Evolutionary conservation across 2,797 vertebrate species (phyloP), one percentile per base, ranked within the genome.

Genomic region (Labroides dimidiatus): DNA sequence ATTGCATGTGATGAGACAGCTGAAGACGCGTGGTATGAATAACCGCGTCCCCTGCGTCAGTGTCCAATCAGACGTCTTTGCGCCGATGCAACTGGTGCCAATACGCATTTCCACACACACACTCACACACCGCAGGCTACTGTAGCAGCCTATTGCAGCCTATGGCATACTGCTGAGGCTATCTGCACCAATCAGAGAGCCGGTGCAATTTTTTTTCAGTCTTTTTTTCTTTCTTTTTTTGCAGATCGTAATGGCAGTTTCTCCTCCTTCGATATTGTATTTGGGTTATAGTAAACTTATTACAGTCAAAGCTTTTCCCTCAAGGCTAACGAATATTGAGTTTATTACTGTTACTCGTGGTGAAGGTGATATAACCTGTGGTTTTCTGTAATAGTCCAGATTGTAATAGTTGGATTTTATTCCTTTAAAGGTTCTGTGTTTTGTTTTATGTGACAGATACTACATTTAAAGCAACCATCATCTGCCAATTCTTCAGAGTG

Each of bases 31-130:
- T 79, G 54, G 69, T 43, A 44, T 65, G 45, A 61, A 57, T 27
- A 44, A 50, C 45, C 20, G 60, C 48, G 69, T 77, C 55, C 60
- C 6, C 24, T 48, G 64, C 72, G 72, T 83, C 78, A 62, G 54
- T 23, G 74, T 84, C 90, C 89, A 88, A 90, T 90, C 84, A 87
- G 77, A 76, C 67, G 48, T 66, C 71, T 89, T 82, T 87, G 89
- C 90, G 84, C 77, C 85, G 78, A 78, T 72, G 85, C 88, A 89
- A 89, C 86, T 83, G 62, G 80, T 86, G 83, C 76, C 78, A 76
- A 71, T 55, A 72, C 75, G 69, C 72, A 15, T 78, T 67, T 54
- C 51, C 62, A 50, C 27, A 52, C 48, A 49, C 48, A 49, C 75
- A 58, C n/a, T n/a, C n/a, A n/a, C n/a, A n/a, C 66, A 53, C 65